Percentiles rank a stretch among this genome's conserved stretches.
phyloP scores from a whole-genome alignment of 1,140 invertebrate genomes.

The Meloidogyne chitwoodi region DNA sequence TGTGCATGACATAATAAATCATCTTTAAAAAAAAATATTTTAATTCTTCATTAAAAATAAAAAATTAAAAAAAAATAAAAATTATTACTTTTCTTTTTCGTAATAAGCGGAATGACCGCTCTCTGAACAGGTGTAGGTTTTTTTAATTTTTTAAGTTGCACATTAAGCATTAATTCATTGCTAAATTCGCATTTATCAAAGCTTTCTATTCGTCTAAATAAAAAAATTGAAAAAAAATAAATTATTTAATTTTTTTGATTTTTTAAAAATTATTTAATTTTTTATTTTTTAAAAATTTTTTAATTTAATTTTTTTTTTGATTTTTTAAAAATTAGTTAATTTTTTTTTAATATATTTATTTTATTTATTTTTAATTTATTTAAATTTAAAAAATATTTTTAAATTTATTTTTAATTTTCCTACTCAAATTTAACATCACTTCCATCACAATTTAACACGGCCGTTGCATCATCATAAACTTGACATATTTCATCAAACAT shows the following conservation, averaged over 20 bases:
- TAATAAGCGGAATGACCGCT: neutral
- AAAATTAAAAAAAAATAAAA: neutral
- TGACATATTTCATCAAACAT: neutral
- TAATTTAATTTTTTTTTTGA: too few species aligned
- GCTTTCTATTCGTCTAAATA: neutral
- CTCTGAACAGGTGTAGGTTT: neutral
- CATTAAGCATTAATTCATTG: neutral
- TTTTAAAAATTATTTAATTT: too few species aligned
- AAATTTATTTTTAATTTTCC: too few species aligned
- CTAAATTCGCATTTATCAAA: neutral
- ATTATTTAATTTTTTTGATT: too few species aligned
- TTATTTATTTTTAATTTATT: too few species aligned
- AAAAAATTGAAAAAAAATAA: too few species aligned
- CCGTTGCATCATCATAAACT: neutral
- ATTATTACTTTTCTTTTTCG: neutral
- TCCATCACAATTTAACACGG: neutral
- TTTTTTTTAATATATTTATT: too few species aligned
- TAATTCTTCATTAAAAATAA: neutral
- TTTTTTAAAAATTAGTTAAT: too few species aligned
- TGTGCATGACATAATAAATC: constrained; percentile 26
- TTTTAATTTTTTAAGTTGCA: neutral
- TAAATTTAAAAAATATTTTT: too few species aligned
- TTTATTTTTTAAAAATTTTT: too few species aligned
- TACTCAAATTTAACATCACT: neutral
- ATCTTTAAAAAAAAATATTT: constrained; percentile 11